Conservation (phyloP, 2,888 invertebrate genomes). For the Drosophila neonasuta region DNA sequence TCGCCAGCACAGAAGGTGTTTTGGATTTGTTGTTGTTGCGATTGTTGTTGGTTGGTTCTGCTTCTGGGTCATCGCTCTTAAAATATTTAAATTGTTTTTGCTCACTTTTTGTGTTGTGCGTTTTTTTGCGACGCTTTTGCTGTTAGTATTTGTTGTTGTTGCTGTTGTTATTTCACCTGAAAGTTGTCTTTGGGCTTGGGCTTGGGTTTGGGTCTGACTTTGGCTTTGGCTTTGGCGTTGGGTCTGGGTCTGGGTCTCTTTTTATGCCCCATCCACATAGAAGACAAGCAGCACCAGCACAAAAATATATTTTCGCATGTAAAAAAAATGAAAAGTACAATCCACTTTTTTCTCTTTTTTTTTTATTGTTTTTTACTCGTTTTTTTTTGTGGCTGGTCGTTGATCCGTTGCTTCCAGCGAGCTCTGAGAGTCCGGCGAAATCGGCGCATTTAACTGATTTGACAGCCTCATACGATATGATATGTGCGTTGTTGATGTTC, state of each 20-base stretch:
- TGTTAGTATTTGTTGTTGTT: conserved; percentile 24
- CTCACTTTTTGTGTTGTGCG: conserved; percentile 23
- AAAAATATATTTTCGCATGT: conserved; percentile 53
- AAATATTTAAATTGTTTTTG: conserved; percentile 76
- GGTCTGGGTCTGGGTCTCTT: conserved; percentile 27
- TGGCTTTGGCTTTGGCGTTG: neutral
- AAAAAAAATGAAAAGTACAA: conserved; percentile 60
- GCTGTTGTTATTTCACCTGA: conserved; percentile 68
- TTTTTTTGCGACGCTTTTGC: conserved; percentile 1
- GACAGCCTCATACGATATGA: conserved; percentile 49
- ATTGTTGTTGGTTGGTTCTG: conserved; percentile 46
- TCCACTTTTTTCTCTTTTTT: conserved; percentile 45
- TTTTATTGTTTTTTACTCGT: conserved; percentile 8
- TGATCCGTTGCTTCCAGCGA: conserved; percentile 60
- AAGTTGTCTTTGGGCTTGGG: conserved; percentile 72
- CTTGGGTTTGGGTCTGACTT: neutral
- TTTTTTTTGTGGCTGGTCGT: conserved; percentile 52
- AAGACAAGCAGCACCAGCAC: conserved; percentile 53
- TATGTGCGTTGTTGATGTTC: neutral
- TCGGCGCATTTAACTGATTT: conserved; percentile 71
- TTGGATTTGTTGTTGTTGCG: conserved; percentile 44
- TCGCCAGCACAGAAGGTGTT: conserved; percentile 70
- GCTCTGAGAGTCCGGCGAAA: conserved; percentile 49
- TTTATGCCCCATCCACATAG: conserved; percentile 72
- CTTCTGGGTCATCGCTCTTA: conserved; percentile 79